Percentiles rank a stretch among this genome's conserved stretches.
These are phyloP conservation scores for Metacarcinus magister DNA, from an alignment of 2,888 invertebrate species.

Conservation along the genomic window DNA sequence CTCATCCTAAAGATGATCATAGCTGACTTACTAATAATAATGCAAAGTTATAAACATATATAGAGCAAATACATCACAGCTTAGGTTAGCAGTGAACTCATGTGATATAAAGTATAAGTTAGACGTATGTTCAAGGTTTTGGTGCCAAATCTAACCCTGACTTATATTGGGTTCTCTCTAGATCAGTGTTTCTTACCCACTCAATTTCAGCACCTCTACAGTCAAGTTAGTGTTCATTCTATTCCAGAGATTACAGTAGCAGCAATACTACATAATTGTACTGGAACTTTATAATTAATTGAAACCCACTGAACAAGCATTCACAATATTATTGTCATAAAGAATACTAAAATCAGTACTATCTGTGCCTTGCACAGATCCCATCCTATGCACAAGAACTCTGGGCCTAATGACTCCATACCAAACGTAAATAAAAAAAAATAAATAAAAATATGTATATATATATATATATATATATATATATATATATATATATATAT, in stretches of 20 bases:
- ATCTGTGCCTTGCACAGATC: neutral
- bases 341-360: neutral
- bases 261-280: no score
- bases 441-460: no score
- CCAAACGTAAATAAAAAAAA: no score
- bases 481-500: no score
- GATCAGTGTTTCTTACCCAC: neutral
- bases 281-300: no score
- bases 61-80: neutral
- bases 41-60: neutral
- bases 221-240: neutral
- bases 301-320: no score
- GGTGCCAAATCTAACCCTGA: neutral
- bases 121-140: constrained; percentile 31
- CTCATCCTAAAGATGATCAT: neutral
- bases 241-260: no score
- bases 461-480: no score
- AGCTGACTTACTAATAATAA: neutral
- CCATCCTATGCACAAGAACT: neutral
- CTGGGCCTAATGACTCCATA: neutral
- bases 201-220: neutral
- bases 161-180: neutral
- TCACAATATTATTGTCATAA: neutral
- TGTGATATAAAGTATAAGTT: constrained; percentile 7
- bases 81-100: neutral